phyloP scores from a whole-genome alignment of 1,140 invertebrate genomes.

The Sitobion miscanthi region DNA sequence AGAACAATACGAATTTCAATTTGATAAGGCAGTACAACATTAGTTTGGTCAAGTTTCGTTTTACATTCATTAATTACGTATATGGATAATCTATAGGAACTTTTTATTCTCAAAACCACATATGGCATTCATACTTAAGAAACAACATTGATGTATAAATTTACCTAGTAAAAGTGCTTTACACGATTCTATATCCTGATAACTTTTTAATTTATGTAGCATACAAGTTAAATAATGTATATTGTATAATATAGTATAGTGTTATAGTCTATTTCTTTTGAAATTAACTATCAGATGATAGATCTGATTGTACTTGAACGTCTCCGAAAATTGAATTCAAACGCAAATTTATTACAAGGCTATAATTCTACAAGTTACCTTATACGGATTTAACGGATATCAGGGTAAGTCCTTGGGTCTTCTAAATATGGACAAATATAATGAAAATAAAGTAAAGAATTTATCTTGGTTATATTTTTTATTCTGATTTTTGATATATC shows the following conservation, averaged over 20 bases:
- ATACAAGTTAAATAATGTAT: not conserved
- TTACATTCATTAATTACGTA: not conserved
- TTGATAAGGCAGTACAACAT: not conserved
- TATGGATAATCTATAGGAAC: not conserved
- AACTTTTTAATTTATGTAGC: not conserved
- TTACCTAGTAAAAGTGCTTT: not conserved
- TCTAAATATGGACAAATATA: conserved; percentile 41
- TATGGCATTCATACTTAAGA: not conserved
- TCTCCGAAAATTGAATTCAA: not conserved
- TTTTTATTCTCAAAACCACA: not conserved
- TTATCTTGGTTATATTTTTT: not conserved
- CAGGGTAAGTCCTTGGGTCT: conserved; percentile 14
- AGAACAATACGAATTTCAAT: not conserved
- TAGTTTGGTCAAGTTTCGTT: not conserved
- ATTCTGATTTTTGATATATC: not conserved
- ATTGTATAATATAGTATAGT: no score
- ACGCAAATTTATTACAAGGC: not conserved
- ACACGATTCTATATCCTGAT: not conserved
- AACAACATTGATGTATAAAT: not conserved
- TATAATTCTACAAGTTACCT: not conserved
- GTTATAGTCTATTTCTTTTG: not conserved
- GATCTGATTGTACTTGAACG: not conserved
- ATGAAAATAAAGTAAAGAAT: not conserved
- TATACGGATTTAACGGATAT: conserved; percentile 38
- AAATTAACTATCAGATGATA: not conserved